phyloP scores from a whole-genome alignment of 2,888 invertebrate genomes.

The Oligia fasciuncula region DNA sequence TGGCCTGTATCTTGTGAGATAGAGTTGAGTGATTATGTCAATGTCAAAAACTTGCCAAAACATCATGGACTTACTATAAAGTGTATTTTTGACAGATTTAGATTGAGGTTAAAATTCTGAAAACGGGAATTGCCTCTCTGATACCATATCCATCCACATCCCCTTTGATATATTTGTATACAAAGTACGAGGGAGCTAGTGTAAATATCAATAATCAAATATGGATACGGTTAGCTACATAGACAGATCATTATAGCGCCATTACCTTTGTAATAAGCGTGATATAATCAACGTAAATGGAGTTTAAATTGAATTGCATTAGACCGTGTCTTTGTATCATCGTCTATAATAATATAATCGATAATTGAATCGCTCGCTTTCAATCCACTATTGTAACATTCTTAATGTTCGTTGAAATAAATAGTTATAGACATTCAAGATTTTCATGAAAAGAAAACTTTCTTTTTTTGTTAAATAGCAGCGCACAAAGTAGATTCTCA shows the following conservation, averaged over 20 bases:
- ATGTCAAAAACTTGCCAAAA: not conserved
- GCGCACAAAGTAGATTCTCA: not conserved
- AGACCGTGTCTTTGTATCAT: slow-evolving; percentile 25
- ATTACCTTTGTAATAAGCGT: slow-evolving; percentile 17
- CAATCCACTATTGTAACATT: slow-evolving; percentile 14
- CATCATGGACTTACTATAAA: no score
- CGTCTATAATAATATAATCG: slow-evolving; percentile 7
- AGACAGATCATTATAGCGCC: not conserved
- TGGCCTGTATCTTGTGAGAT: no score
- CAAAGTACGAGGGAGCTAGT: not conserved
- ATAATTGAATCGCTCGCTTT: slow-evolving; percentile 24
- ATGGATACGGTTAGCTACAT: not conserved
- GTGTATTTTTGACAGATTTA: not conserved
- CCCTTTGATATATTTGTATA: not conserved
- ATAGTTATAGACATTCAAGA: slow-evolving; percentile 11
- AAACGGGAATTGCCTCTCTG: not conserved
- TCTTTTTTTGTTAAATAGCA: no score
- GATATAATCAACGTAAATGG: slow-evolving; percentile 37
- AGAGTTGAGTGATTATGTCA: not conserved
- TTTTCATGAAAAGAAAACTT: not conserved
- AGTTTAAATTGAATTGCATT: slow-evolving; percentile 50
- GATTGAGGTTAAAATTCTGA: not conserved
- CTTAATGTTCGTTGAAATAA: slow-evolving; percentile 22
- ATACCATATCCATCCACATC: not conserved
- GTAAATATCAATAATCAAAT: not conserved